A percentile compares a stretch with the other conserved stretches of the same genome.
Conservation (phyloP, 2,113 vertebrate genomes). For the Cryptotis parvus region DNA sequence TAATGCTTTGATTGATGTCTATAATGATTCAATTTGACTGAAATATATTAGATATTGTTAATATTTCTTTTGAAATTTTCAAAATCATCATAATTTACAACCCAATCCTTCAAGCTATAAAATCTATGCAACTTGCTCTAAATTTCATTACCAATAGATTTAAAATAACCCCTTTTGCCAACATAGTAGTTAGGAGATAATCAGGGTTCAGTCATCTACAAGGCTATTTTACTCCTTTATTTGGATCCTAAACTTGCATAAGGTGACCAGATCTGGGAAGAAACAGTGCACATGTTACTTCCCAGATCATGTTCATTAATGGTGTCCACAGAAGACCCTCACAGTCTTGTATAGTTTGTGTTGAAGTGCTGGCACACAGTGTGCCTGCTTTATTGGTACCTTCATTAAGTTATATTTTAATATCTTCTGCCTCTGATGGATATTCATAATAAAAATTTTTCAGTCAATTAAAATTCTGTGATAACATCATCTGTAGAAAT, state of each 20-base stretch:
- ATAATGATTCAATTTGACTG: not conserved
- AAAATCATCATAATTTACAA: not conserved
- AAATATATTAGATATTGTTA: not conserved
- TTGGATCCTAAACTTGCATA: not conserved
- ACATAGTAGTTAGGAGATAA: not conserved
- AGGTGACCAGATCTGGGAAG: not conserved
- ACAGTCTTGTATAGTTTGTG: not conserved
- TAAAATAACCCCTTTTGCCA: not conserved
- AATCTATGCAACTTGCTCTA: not conserved
- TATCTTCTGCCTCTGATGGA: not conserved
- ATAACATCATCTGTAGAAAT: constrained; percentile 39
- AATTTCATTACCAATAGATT: not conserved
- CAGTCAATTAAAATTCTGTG: not conserved
- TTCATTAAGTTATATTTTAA: not conserved
- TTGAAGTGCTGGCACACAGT: not conserved
- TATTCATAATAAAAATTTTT: not conserved
- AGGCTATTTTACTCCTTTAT: not conserved
- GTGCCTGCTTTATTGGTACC: not conserved
- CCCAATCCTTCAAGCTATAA: not conserved
- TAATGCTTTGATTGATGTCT: not conserved
- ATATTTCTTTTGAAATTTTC: not conserved
- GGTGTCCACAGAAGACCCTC: not conserved
- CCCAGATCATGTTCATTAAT: too few relatives aligned
- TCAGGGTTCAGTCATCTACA: not conserved
- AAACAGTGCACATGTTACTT: too few relatives aligned